Evolutionary conservation across 2,797 vertebrate genomes (phyloP), one percentile per base, ranked within the genome.

Genomic region (Channa striata): DNA sequence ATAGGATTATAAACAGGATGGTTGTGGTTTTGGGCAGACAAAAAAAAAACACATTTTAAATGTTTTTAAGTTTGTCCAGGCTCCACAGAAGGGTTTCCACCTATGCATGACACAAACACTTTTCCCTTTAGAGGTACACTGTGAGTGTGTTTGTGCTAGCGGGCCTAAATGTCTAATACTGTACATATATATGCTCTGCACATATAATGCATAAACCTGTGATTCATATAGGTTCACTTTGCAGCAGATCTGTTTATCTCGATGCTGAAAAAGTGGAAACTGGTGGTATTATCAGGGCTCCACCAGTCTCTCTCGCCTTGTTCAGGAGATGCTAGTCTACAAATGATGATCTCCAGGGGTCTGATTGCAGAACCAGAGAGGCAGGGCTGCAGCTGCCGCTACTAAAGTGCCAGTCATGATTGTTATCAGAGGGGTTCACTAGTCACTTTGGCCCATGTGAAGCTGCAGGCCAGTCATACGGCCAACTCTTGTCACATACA

Each of bases 361-460:
- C 83, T 91, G 91, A 93, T 92, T 91, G 80, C 80, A 74, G 72
- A 82, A 50, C n/a, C 42, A 65, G 71, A 83, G 66, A 68, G 17
- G 70, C 77, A 57, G 74, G 19, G 52, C 75, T 77, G 80, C 79
- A 73, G 73, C 80, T 81, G 84, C 80, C 81, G 67, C 47, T 19
- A 56, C 68, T 68, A 56, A 74, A 74, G 80, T 81, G 77, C 77
- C 80, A 65, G 74, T 75, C 65, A 70, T 84, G 86, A 90, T 87
- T 90, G 81, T 81, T 80, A 84, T 80, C 72, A 67, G 49, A 83
- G 56, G 62, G 54, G 63, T 68, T 47, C 7, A 4, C 57, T 46
- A 73, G 67, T 87, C 58, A 16, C 78, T 79, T 74, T 49, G 56
- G 51, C 63, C 51, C 37, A 10, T 16, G 39, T 72, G 42, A 63